These are phyloP conservation scores for Sander vitreus DNA, from an alignment of 2,113 vertebrate genomes.

Conservation along the genomic window DNA sequence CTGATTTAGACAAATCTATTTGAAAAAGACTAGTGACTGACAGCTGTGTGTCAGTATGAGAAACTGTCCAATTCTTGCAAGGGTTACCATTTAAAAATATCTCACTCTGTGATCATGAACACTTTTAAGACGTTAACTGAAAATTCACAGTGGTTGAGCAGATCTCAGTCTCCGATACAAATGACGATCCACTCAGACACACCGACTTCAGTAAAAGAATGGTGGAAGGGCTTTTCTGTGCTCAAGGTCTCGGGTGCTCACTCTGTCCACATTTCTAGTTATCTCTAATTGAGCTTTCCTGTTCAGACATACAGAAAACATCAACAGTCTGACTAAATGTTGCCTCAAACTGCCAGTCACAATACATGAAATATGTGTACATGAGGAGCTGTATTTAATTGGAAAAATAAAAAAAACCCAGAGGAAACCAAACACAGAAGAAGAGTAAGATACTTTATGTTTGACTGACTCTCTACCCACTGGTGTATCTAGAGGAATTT, in stretches of 20 bases:
- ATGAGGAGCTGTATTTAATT: not conserved
- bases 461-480: not conserved
- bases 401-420: not conserved
- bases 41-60: slow-evolving; percentile 2
- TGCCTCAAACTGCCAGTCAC: too few relatives aligned
- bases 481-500: slow-evolving; percentile 4
- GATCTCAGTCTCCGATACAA: not conserved
- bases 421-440: not conserved
- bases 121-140: not conserved
- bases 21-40: not conserved
- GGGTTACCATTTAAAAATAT: not conserved
- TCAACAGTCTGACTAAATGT: too few relatives aligned
- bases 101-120: not conserved
- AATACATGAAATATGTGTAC: not conserved
- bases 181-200: not conserved
- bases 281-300: slow-evolving; percentile 39
- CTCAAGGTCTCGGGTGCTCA: slow-evolving; percentile 52
- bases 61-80: not conserved
- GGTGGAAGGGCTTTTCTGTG: not conserved
- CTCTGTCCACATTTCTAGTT: slow-evolving; percentile 35
- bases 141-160: not conserved
- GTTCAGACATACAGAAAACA: not conserved
- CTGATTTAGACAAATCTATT: not conserved
- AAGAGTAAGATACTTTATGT: not conserved
- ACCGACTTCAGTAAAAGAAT: not conserved